Percentiles rank a stretch among this genome's conserved stretches.
phyloP scores from a whole-genome alignment of 1,140 invertebrate species.

The Nomia melanderi region DNA sequence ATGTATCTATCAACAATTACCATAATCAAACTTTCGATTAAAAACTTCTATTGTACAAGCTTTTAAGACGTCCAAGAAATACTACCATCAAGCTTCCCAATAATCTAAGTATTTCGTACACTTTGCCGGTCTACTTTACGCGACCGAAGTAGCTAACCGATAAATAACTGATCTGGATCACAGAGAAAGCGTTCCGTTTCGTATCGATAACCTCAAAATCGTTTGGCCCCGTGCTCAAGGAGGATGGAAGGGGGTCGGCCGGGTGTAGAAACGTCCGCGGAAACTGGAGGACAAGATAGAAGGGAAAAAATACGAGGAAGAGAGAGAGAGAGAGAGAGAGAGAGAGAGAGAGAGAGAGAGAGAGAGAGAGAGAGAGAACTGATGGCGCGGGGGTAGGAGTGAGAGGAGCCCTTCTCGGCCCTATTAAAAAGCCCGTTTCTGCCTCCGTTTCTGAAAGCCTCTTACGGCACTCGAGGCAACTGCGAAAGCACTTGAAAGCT shows the following conservation, averaged over 20 bases:
- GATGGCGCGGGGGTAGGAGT: constrained; percentile 21
- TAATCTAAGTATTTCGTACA: too few species aligned
- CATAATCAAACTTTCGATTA: too few species aligned
- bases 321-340: constrained; percentile 21
- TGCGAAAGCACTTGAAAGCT: constrained; percentile 82
- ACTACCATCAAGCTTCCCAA: too few species aligned
- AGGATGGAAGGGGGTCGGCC: constrained; percentile 18
- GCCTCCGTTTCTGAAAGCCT: constrained; percentile 81
- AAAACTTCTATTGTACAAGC: too few species aligned
- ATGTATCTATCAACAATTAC: too few species aligned
- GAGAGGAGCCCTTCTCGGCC: constrained; percentile 72
- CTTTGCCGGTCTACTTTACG: too few species aligned
- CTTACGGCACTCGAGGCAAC: constrained; percentile 81
- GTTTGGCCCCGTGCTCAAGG: constrained; percentile 42
- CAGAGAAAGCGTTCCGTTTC: constrained; percentile 36
- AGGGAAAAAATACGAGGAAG: constrained; percentile 42
- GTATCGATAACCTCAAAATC: constrained; percentile 49
- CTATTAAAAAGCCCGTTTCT: constrained; percentile 82
- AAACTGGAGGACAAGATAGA: constrained; percentile 54
- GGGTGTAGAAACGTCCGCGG: constrained; percentile 28
- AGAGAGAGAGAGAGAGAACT: too few species aligned
- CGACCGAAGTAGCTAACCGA: too few species aligned
- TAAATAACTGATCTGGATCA: too few species aligned
- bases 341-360: constrained; percentile 9
- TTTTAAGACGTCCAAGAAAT: too few species aligned